Conservation (phyloP, 1,140 invertebrate genomes). For the Akabosia matsudoensis region DNA sequence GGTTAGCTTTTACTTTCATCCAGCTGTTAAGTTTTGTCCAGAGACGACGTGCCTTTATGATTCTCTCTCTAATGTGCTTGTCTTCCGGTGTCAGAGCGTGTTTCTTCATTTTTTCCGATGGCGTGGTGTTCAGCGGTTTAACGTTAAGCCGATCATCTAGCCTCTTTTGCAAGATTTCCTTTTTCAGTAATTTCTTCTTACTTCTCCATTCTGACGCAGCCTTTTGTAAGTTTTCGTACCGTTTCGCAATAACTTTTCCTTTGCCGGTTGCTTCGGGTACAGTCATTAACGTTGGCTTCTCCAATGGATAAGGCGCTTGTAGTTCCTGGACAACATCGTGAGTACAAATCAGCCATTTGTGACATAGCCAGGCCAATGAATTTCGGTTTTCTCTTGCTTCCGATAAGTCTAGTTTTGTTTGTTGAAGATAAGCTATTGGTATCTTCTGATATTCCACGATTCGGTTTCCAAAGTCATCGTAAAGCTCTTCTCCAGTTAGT, state of each 20-base stretch:
- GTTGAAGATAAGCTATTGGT: constrained; percentile 5
- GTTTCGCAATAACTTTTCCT: not conserved
- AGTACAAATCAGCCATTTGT: not conserved
- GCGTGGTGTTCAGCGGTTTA: not conserved
- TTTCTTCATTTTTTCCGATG: no score
- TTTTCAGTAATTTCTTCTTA: not conserved
- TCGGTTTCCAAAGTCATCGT: not conserved
- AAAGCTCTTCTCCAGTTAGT: not conserved
- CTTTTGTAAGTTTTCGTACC: not conserved
- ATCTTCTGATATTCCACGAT: not conserved
- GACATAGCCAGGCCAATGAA: constrained; percentile 1
- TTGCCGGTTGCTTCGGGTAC: not conserved
- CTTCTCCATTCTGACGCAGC: not conserved
- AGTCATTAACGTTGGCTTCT: not conserved
- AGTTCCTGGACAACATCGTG: constrained; percentile 9
- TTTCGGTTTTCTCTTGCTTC: constrained; percentile 3
- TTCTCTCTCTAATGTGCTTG: no score
- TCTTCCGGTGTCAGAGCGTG: no score
- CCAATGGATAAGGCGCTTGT: not conserved
- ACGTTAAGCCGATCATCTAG: not conserved
- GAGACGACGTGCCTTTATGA: no score
- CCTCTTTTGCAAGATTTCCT: not conserved
- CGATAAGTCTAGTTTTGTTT: not conserved
- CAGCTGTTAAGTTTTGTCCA: not conserved
- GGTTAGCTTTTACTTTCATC: not conserved